A percentile compares a stretch with the other conserved stretches of the same genome.
Evolutionary conservation across 2,113 vertebrate species (phyloP).

Genomic region (Dicentrarchus labrax): DNA sequence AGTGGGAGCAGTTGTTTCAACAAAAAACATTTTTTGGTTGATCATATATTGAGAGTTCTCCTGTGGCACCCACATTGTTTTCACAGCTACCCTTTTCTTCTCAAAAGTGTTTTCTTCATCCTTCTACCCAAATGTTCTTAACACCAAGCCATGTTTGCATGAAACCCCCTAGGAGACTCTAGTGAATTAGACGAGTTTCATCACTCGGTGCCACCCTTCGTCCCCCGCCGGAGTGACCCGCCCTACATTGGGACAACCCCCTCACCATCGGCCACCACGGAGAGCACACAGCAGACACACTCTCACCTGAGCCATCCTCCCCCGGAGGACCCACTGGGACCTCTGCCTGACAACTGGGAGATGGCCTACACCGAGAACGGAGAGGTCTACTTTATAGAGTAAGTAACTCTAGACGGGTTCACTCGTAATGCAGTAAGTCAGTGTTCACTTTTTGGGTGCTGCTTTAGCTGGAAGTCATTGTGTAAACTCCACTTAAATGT

Average conservation of each 20-base stretch:
- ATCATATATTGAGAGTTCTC: background rate
- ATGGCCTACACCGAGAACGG: slow-evolving; percentile 99
- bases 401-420: slow-evolving; percentile 63
- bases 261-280: slow-evolving; percentile 93
- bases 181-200: slow-evolving; percentile 93
- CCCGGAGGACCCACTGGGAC: slow-evolving; percentile 94
- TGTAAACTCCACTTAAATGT: background rate
- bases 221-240: slow-evolving; percentile 82
- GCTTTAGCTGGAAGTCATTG: background rate
- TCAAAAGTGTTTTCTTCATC: background rate
- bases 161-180: slow-evolving; percentile 87
- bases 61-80: background rate
- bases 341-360: slow-evolving; percentile 99
- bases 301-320: slow-evolving; percentile 94
- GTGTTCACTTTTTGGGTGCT: background rate
- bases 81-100: background rate
- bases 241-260: slow-evolving; percentile 83
- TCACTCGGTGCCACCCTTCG: slow-evolving; percentile 75
- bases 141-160: slow-evolving; percentile 7
- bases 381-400: slow-evolving; percentile 99
- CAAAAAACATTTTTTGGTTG: background rate
- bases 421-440: background rate
- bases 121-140: background rate
- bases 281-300: slow-evolving; percentile 95
- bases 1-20: background rate